Conservation (phyloP, 2,888 invertebrate species). For the Exephanes ischioxanthus region DNA sequence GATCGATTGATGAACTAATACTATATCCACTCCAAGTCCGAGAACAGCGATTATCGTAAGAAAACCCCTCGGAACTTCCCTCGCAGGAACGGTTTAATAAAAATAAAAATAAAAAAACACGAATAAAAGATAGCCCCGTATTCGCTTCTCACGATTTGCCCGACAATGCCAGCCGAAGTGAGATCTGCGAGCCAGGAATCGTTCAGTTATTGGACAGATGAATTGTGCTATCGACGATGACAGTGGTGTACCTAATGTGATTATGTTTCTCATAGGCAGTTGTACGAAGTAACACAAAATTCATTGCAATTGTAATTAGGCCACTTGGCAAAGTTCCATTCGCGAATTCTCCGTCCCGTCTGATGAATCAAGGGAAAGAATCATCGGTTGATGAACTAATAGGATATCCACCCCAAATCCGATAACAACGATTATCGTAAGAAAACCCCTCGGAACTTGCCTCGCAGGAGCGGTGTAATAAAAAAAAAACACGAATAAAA, state of each 20-base stretch:
- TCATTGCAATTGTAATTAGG: background rate
- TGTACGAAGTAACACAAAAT: background rate
- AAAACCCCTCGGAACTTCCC: too few relatives aligned
- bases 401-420: background rate
- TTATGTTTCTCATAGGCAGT: background rate
- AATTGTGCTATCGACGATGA: background rate
- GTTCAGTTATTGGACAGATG: background rate
- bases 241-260: too few relatives aligned
- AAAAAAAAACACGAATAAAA: slow-evolving; percentile 26
- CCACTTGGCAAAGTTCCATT: background rate
- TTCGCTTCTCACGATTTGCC: slow-evolving; percentile 38
- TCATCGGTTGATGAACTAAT: background rate
- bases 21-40: too few relatives aligned
- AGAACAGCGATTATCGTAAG: too few relatives aligned
- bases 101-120: too few relatives aligned
- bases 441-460: background rate
- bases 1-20: too few relatives aligned
- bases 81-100: too few relatives aligned
- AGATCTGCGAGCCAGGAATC: background rate
- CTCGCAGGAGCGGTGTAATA: background rate
- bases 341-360: background rate
- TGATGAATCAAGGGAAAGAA: background rate
- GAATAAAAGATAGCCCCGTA: too few relatives aligned
- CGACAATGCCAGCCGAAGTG: background rate
- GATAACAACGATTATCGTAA: background rate